A percentile compares a stretch with the other conserved stretches of the same genome.
These are phyloP conservation scores for Scaptomyza montana DNA, from an alignment of 1,140 invertebrate species.

Conservation along the genomic window DNA sequence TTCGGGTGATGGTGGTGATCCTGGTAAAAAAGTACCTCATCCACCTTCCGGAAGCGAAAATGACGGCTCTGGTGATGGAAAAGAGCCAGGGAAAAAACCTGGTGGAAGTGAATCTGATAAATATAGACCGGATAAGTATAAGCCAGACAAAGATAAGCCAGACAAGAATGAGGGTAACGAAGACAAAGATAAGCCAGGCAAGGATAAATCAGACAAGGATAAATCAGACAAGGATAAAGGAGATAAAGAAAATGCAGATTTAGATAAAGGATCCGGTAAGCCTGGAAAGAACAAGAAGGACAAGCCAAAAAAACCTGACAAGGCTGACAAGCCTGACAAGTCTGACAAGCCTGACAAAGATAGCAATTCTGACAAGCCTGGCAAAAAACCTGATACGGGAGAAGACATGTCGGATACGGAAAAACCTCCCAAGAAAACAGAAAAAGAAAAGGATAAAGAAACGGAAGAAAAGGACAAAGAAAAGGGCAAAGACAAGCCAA, in stretches of 20 bases:
- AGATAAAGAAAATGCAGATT: neutral
- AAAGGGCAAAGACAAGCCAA: no score
- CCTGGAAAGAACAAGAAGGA: no score
- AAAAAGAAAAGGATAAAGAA: no score
- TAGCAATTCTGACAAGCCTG: neutral
- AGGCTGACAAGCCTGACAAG: neutral
- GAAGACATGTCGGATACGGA: no score
- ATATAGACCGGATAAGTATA: neutral
- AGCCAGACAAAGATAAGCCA: neutral
- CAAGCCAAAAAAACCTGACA: no score
- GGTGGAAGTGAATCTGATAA: neutral
- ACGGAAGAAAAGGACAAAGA: no score
- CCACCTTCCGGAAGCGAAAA: neutral
- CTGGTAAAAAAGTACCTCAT: neutral
- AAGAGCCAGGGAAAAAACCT: no score
- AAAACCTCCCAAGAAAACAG: no score
- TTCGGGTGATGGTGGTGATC: no score
- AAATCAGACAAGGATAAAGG: constrained; percentile 5
- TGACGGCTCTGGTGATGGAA: neutral
- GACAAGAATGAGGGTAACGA: neutral
- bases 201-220: constrained; percentile 3
- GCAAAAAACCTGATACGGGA: no score
- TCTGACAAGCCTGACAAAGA: neutral
- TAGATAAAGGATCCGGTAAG: no score
- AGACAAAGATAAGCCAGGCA: neutral